Base-by-base conservation (phyloP, 2,113 vertebrate genomes). In the Gambusia affinis region DNA sequence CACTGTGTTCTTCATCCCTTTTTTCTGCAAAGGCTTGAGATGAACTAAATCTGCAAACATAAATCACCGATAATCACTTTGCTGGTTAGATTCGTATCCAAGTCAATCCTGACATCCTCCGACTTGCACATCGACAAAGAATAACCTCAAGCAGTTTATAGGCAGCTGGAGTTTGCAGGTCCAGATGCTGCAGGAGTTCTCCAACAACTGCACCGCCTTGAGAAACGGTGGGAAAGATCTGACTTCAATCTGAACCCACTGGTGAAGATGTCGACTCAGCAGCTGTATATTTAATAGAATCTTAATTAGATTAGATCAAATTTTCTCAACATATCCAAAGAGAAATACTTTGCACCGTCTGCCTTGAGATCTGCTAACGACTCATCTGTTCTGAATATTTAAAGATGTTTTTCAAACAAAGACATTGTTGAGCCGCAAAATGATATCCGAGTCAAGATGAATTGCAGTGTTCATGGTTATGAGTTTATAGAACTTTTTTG, bases 171-270 rank as follows among this genome's bases (percentile, higher is more conserved):
- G 22, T n/a, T 57, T 57, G 51, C 5, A 10, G 51, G 51, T 57
- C 22, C 51, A 57, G 51, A 57, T 24, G 47, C 47, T 54, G 47
- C 47, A 54, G 47, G 47, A 54, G 47, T 19, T 54, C 22, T 54
- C 19, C 19, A 54, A 54, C 19, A 54, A 54, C 47, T 54, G 47
- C 15, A 54, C 51, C 8, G 51, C 24, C 22, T 54, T n/a, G 51
- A n/a, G 51, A 57, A 57, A 57, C 51, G 51, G n/a, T 57, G 51
- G 51, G 51, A 57, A 57, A 57, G 51, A 57, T 57, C 51, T 57
- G 51, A 24, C 47, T 57, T 57, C 24, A 57, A 57, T 57, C 24
- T 24, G 51, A 47, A 17, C 7, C 24, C 22, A 54, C 22, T 54
- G 51, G 17, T 57, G 8, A n/a, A n/a, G 24, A 57, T n/a, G 24